Conservation (phyloP, 1,140 invertebrate genomes). For the Bombus turneri region DNA sequence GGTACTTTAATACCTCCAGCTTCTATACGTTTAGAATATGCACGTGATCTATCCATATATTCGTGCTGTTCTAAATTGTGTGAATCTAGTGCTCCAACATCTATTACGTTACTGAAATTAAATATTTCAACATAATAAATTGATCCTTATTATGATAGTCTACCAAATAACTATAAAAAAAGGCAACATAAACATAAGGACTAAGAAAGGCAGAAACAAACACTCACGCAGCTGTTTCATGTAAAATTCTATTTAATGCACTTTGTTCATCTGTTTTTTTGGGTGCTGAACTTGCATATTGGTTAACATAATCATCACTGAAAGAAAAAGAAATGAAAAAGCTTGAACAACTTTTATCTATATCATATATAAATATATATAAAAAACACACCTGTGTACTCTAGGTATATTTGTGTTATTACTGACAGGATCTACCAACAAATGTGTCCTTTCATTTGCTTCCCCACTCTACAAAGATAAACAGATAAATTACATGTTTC, state of each 20-base stretch:
- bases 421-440: constrained; percentile 87
- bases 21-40: constrained; percentile 86
- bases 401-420: constrained; percentile 85
- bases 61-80: constrained; percentile 91
- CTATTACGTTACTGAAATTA: constrained; percentile 90
- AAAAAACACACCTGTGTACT: constrained; percentile 82
- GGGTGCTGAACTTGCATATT: constrained; percentile 86
- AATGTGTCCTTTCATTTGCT: constrained; percentile 86
- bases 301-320: constrained; percentile 86
- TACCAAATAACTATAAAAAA: background rate
- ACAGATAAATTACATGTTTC: background rate
- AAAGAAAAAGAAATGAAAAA: constrained; percentile 64
- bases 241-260: constrained; percentile 92
- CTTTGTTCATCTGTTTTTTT: constrained; percentile 94
- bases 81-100: constrained; percentile 90
- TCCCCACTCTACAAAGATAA: constrained; percentile 83
- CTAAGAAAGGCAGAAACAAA: constrained; percentile 29
- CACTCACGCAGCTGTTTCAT: constrained; percentile 93
- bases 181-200: constrained; percentile 6
- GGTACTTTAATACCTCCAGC: constrained; percentile 80
- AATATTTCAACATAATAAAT: constrained; percentile 11
- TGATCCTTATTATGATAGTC: background rate
- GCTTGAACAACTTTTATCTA: constrained; percentile 11
- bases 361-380: constrained; percentile 4
- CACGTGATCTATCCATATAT: constrained; percentile 88